Percentiles rank a stretch among this genome's conserved stretches.
Evolutionary conservation across 2,888 invertebrate species (phyloP).

Genomic region (Andrena praecox): DNA sequence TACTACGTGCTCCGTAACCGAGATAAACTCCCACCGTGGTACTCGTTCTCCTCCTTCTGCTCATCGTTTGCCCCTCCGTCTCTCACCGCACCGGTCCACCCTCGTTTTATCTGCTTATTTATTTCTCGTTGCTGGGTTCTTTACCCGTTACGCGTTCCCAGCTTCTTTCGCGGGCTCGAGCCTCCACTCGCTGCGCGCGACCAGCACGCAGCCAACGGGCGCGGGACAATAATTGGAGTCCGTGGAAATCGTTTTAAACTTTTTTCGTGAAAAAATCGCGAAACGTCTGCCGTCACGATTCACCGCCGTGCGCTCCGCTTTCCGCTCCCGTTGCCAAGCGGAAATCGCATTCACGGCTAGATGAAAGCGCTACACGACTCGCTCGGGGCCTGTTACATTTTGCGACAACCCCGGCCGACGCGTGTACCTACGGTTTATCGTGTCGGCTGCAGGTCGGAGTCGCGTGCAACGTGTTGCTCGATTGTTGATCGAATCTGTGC

Average conservation of each 20-base stretch:
- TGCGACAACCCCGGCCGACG: slow-evolving; percentile 12
- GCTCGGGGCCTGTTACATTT: neutral
- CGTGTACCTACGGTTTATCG: slow-evolving; percentile 32
- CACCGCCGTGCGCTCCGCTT: neutral
- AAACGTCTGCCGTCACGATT: neutral
- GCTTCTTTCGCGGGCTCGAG: slow-evolving; percentile 23
- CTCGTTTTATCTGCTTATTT: slow-evolving; percentile 59
- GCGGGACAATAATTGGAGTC: slow-evolving; percentile 30
- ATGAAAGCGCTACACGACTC: neutral
- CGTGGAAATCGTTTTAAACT: slow-evolving; percentile 7
- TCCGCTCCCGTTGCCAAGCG: neutral
- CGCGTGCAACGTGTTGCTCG: slow-evolving; percentile 53
- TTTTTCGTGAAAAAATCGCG: slow-evolving; percentile 17
- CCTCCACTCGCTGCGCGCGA: neutral
- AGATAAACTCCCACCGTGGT: slow-evolving; percentile 73
- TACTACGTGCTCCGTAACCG: slow-evolving; percentile 68
- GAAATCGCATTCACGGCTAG: neutral
- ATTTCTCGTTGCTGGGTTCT: slow-evolving; percentile 56
- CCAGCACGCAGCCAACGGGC: neutral
- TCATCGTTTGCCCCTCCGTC: slow-evolving; percentile 22
- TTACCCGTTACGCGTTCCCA: slow-evolving; percentile 54
- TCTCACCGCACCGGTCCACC: slow-evolving; percentile 27
- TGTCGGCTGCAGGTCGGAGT: slow-evolving; percentile 17
- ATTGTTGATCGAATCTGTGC: slow-evolving; percentile 39
- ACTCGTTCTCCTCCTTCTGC: slow-evolving; percentile 42